phyloP scores from a whole-genome alignment of 2,797 vertebrate genomes.

The Helarctos malayanus region DNA sequence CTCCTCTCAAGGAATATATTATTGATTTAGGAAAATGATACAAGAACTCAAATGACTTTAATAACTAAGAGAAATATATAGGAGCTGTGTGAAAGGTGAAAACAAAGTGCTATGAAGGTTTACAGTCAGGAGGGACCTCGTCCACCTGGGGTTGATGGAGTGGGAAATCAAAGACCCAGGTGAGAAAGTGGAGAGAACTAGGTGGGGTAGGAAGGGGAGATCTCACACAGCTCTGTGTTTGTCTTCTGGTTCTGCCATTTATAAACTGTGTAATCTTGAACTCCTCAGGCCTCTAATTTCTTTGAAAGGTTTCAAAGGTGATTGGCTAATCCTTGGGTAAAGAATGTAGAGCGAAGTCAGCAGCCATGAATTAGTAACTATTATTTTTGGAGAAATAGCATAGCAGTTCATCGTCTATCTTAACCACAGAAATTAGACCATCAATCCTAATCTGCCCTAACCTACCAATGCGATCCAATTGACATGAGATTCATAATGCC shows the following conservation, averaged over 20 bases:
- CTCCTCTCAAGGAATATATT: slow-evolving; percentile 56
- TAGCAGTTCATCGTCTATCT: background rate
- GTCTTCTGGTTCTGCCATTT: background rate
- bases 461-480: background rate
- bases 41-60: background rate
- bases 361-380: background rate
- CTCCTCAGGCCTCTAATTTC: background rate
- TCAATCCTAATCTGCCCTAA: background rate
- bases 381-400: background rate
- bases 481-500: background rate
- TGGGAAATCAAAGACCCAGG: background rate
- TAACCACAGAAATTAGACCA: background rate
- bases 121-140: background rate
- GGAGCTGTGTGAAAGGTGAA: slow-evolving; percentile 27
- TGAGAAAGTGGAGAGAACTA: background rate
- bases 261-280: background rate
- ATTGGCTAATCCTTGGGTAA: background rate
- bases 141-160: background rate
- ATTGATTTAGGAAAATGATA: slow-evolving; percentile 20
- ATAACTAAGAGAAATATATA: slow-evolving; percentile 32
- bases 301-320: background rate
- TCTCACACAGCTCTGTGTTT: background rate
- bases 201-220: background rate
- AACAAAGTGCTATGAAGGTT: background rate
- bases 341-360: background rate